Evolutionary conservation across 2,113 vertebrate genomes (phyloP).

Genomic region (Strix aluco): DNA sequence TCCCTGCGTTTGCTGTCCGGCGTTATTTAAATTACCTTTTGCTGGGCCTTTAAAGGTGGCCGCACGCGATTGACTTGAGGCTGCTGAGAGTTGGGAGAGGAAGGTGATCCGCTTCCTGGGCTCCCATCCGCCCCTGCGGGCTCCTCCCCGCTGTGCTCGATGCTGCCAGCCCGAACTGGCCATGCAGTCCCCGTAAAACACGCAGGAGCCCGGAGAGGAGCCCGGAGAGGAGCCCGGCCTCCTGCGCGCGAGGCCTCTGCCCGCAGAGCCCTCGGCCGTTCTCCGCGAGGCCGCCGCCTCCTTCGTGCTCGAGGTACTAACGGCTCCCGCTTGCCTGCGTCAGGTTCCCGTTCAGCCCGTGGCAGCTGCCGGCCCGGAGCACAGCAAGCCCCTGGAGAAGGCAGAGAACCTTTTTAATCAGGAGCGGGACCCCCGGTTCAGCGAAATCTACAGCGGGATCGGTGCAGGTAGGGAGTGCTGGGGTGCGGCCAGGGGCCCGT

Average conservation of each 20-base stretch:
- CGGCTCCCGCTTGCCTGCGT: not conserved
- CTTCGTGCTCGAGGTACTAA: fast-evolving
- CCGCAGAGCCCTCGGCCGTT: not conserved
- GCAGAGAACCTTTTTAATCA: slow-evolving; percentile 76
- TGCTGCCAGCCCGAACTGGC: not conserved
- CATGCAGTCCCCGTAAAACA: fast-evolving
- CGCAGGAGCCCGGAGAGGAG: not conserved
- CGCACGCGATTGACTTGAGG: not conserved
- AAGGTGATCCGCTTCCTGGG: not conserved
- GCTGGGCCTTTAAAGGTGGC: too few species aligned
- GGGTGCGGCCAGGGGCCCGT: fast-evolving
- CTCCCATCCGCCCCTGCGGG: not conserved
- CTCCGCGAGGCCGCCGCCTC: too few species aligned
- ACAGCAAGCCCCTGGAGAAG: slow-evolving; percentile 84
- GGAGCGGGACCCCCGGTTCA: slow-evolving; percentile 74
- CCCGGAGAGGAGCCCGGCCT: not conserved
- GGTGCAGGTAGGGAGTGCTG: slow-evolving; percentile 32
- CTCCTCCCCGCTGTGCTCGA: fast-evolving
- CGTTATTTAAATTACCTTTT: not conserved
- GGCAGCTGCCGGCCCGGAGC: slow-evolving; percentile 75
- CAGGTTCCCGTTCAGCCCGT: slow-evolving; percentile 85
- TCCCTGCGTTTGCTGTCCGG: not conserved
- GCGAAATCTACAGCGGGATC: slow-evolving; percentile 76
- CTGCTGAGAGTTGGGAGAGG: not conserved
- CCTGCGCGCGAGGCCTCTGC: not conserved